These are phyloP conservation scores for Cherax destructor DNA, from an alignment of 1,140 invertebrate genomes.

Conservation along the genomic window DNA sequence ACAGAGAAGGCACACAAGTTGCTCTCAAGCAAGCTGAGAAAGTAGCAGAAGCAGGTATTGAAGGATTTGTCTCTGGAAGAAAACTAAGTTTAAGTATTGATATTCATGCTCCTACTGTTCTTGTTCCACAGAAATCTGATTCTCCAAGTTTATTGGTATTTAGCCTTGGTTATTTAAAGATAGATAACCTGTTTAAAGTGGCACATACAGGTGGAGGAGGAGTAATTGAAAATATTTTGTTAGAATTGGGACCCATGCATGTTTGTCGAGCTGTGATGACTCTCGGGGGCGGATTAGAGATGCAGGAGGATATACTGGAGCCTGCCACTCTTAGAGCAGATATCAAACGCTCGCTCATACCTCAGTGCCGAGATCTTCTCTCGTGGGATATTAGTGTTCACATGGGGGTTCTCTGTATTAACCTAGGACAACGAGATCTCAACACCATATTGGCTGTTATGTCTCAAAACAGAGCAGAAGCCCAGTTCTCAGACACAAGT, in stretches of 20 bases:
- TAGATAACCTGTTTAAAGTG: slow-evolving; percentile 88
- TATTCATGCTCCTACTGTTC: slow-evolving; percentile 84
- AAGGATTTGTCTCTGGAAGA: slow-evolving; percentile 79
- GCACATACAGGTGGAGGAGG: slow-evolving; percentile 72
- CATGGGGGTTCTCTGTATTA: slow-evolving; percentile 82
- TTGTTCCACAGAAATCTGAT: slow-evolving; percentile 87
- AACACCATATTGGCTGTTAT: slow-evolving; percentile 83
- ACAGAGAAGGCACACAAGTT: slow-evolving; percentile 60
- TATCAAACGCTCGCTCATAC: slow-evolving; percentile 81
- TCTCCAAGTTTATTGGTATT: slow-evolving; percentile 87
- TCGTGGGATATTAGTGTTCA: slow-evolving; percentile 82
- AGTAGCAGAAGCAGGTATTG: slow-evolving; percentile 74
- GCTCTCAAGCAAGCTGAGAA: slow-evolving; percentile 70
- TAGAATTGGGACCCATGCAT: slow-evolving; percentile 82
- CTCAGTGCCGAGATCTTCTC: slow-evolving; percentile 74
- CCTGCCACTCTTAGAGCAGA: slow-evolving; percentile 84
- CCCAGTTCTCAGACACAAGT: slow-evolving; percentile 74
- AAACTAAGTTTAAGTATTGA: slow-evolving; percentile 84
- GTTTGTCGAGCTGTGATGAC: slow-evolving; percentile 85
- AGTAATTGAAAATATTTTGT: slow-evolving; percentile 83
- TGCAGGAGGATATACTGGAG: slow-evolving; percentile 86
- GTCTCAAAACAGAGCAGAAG: slow-evolving; percentile 81
- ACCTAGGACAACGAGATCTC: slow-evolving; percentile 84
- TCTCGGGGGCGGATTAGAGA: slow-evolving; percentile 82
- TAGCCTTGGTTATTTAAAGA: slow-evolving; percentile 84